Base-by-base conservation (phyloP, 2,888 invertebrate genomes). In the Hofmannophila pseudospretella region DNA sequence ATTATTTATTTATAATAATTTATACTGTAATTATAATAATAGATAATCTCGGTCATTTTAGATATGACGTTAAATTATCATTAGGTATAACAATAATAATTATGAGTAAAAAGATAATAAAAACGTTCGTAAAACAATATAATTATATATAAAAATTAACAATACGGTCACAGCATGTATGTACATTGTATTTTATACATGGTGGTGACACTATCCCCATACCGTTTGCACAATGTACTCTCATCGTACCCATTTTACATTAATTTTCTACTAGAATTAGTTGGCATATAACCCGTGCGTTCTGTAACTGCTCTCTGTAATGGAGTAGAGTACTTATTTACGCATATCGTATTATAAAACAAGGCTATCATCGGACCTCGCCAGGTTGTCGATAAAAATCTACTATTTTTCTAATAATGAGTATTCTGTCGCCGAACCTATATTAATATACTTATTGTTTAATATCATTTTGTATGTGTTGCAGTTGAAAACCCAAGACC, bases 161-260 rank as follows among this genome's bases (percentile, higher is more conserved):
- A 75, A 65, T 73, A 63, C 58, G 66, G 70, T 79, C 78, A 77
- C 78, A 77, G 71, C 73, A 71, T 74, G 71, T 67, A 66, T 67
- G 53, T 65, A 73, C 65, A 68, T 61, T 51, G 53, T 57, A 26
- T 27, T 34, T 45, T 58, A 59, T 58, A 66, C 62, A 65, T 58
- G 59, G 55, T 42, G 40, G 60, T 58, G 64, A 59, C 49, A 11
- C 9, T 26, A 48, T 46, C 45, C 54, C 45, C 45, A 28, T 51
- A 58, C n/a, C n/a, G n/a, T n/a, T n/a, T n/a, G 50, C 59, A 50
- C 59, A 52, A 61, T 51, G 60, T 66, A 66, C 64, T 63, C 49
- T 48, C 59, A 50, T 59, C 66, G 72, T 75, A 77, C 74, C 75
- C 76, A 75, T 77, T 77, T 73, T 69, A 75, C 58, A 62, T 64